Evolutionary conservation across 23 tunicate genomes (phyloP).

Genomic region (Trididemnum nubilum): DNA sequence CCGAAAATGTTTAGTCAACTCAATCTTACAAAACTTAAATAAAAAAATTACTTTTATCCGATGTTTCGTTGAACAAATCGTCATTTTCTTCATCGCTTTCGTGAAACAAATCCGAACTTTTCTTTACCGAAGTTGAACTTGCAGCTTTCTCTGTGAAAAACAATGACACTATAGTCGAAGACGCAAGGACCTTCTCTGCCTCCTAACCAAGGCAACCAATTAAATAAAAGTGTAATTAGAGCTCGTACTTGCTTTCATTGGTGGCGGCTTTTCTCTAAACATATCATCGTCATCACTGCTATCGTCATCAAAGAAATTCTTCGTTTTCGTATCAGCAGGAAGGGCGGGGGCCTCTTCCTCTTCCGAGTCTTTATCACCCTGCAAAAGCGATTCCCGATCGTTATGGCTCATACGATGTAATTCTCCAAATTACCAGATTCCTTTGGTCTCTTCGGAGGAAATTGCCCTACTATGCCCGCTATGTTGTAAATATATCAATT

Average conservation of each 20-base stretch:
- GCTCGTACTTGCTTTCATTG: not conserved
- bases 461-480: too few relatives aligned
- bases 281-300: not conserved
- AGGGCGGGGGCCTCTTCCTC: not conserved
- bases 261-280: constrained; percentile 21
- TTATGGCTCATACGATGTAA: not conserved
- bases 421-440: too few relatives aligned
- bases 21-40: too few relatives aligned
- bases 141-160: not conserved
- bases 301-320: constrained; percentile 4
- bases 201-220: too few relatives aligned
- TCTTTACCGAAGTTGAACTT: not conserved
- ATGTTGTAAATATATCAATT: too few relatives aligned
- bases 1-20: too few relatives aligned
- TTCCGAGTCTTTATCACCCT: constrained; percentile 10
- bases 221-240: too few relatives aligned
- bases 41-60: constrained; percentile 19
- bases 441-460: too few relatives aligned
- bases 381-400: too few relatives aligned
- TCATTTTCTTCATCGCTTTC: constrained; percentile 47
- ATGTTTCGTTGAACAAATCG: constrained; percentile 36
- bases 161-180: too few relatives aligned
- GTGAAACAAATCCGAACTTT: constrained; percentile 39
- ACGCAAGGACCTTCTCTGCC: too few relatives aligned
- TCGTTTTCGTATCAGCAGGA: not conserved